Evolutionary conservation across 2,888 invertebrate species (phyloP), one percentile per base, ranked within the genome.

Genomic region (Capitulum mitella): DNA sequence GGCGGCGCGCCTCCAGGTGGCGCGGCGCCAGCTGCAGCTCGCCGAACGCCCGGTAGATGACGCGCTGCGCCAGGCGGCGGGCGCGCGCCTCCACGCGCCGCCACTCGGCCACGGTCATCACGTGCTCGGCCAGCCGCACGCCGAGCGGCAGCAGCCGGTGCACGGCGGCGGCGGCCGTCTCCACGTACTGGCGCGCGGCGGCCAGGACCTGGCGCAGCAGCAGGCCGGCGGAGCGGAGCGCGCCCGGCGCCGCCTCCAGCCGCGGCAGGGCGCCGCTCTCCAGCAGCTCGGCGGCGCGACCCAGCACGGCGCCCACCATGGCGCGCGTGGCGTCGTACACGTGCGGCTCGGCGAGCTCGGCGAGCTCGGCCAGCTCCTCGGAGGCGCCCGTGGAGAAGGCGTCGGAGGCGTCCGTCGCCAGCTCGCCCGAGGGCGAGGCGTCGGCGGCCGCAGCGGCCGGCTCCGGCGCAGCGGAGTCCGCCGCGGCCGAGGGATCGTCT

Each of bases 71-170:
- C 37, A 37, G 37, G 37, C 6, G 37, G 22, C 40, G 70, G 26
- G 70, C 5, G 70, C 70, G 70, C 26, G 6, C 29, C 26, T 70
- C 40, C 22, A 40, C 40, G 26, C 37, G 3, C 5, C 40, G 37
- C 70, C 70, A 70, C 40, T 70, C 37, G 22, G 37, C 19, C 70
- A 70, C 70, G 6, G 70, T 70, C 70, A 40, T 37, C 70, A 70
- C 70, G 26, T 70, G 19, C 70, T 70, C 40, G 40, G 29, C 29
- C 29, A 70, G 70, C 40, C 40, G 70, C 22, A 70, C 40, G 26
- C 70, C 70, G 29, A 70, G 40, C 70, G 70, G 70, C 70, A 40
- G 37, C 70, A 70, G 70, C 3, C 70, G 70, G 70, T 40, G 70
- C 10, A 26, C 37, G 70, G 37, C 19, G 40, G 26, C 37, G 37